Evolutionary conservation across 2,113 vertebrate genomes (phyloP).

Genomic region (Hydrolagus affinis): DNA sequence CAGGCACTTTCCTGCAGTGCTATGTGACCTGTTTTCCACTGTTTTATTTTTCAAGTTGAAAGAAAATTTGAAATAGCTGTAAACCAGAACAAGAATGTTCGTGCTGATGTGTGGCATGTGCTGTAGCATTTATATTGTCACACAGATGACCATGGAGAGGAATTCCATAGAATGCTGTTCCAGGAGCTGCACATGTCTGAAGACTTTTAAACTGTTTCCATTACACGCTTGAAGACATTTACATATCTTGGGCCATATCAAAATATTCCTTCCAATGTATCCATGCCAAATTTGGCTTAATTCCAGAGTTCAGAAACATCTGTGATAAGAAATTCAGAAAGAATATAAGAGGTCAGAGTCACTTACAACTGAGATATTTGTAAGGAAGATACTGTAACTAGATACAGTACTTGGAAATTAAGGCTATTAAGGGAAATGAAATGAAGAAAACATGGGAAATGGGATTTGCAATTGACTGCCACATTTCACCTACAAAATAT

Average conservation of each 20-base stretch:
- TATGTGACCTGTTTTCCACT: not conserved
- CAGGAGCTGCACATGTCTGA: not conserved
- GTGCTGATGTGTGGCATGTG: too few species aligned
- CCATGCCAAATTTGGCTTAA: not conserved
- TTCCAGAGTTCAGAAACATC: not conserved
- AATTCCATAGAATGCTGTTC: not conserved
- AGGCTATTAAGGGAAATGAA: too few species aligned
- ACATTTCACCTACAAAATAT: too few species aligned
- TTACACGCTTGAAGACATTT: not conserved
- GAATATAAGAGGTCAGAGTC: not conserved
- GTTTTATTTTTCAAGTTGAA: not conserved
- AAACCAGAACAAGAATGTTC: not conserved
- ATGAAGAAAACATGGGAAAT: too few species aligned
- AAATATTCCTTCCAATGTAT: not conserved
- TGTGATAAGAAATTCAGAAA: not conserved
- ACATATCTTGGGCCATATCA: not conserved
- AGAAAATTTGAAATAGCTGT: not conserved
- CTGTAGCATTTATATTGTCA: too few species aligned
- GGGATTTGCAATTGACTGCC: too few species aligned
- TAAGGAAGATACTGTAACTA: too few species aligned
- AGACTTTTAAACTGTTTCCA: not conserved
- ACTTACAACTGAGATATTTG: not conserved
- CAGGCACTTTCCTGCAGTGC: not conserved
- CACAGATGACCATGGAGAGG: not conserved
- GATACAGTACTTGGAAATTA: too few species aligned